phyloP scores from a whole-genome alignment of 2,797 vertebrate genomes.

The Dendrocincla tyrannina region DNA sequence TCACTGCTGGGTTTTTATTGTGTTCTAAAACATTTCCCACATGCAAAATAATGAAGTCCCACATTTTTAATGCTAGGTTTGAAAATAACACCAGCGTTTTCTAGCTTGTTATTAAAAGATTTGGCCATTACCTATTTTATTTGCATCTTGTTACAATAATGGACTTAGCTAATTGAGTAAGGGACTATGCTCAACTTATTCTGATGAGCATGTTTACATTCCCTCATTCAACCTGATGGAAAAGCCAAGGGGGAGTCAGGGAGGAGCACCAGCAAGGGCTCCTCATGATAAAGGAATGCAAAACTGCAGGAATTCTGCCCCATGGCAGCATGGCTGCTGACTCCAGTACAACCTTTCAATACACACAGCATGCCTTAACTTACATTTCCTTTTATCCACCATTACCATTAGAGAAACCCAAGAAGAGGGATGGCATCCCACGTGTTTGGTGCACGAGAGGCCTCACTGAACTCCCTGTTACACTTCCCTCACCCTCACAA shows the following conservation, averaged over 20 bases:
- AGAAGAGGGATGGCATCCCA: rapidly evolving
- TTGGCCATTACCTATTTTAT: neutral
- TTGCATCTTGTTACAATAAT: neutral
- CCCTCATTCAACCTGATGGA: neutral
- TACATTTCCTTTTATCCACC: neutral
- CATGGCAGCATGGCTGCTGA: neutral
- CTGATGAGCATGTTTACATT: neutral
- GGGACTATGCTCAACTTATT: neutral
- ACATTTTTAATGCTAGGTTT: neutral
- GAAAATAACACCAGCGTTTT: neutral
- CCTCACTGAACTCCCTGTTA: neutral
- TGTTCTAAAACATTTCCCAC: neutral
- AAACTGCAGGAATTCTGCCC: neutral
- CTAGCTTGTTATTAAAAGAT: neutral
- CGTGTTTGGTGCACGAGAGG: rapidly evolving
- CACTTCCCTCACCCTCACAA: neutral
- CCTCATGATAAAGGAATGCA: neutral
- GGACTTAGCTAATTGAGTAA: neutral
- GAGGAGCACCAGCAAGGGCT: neutral
- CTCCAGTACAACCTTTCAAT: neutral
- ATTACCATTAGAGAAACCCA: neutral
- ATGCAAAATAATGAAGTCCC: neutral
- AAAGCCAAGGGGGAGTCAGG: neutral
- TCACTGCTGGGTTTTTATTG: neutral
- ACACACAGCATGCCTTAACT: rapidly evolving